A percentile compares a stretch with the other conserved stretches of the same genome.
Conservation (phyloP, 2,113 vertebrate genomes). For the Murina feae region DNA sequence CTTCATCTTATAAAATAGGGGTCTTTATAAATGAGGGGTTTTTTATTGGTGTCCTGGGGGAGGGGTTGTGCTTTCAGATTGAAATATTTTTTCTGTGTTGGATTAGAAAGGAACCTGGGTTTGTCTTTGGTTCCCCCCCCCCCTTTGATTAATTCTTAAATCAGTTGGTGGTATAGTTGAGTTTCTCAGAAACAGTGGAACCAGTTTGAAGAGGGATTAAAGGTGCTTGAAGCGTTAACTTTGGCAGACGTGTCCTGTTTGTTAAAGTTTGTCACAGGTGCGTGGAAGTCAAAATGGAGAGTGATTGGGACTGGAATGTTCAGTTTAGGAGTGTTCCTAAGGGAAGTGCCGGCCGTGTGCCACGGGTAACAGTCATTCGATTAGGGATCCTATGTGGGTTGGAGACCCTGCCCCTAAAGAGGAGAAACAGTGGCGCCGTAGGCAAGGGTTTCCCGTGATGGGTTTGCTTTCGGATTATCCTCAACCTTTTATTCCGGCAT, state of each 20-base stretch:
- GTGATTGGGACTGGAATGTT: slow-evolving; percentile 62
- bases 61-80: neutral
- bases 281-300: slow-evolving; percentile 63
- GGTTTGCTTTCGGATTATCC: neutral
- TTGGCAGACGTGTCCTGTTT: slow-evolving; percentile 62
- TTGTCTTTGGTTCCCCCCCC: neutral
- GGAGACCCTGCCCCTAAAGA: slow-evolving; percentile 9
- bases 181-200: slow-evolving; percentile 74
- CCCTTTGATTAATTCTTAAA: slow-evolving; percentile 69
- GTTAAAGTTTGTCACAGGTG: slow-evolving; percentile 75
- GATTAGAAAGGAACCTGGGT: neutral
- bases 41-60: neutral
- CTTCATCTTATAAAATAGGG: neutral
- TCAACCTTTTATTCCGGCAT: neutral
- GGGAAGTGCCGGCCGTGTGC: slow-evolving; percentile 56
- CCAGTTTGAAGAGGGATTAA: slow-evolving; percentile 74
- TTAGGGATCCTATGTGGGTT: slow-evolving; percentile 45
- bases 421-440: neutral
- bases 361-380: slow-evolving; percentile 45
- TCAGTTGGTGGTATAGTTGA: slow-evolving; percentile 71
- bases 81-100: slow-evolving; percentile 9
- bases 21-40: neutral
- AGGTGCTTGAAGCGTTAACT: slow-evolving; percentile 76
- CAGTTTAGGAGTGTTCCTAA: slow-evolving; percentile 69
- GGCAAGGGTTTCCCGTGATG: neutral